Evolutionary conservation across 2,888 invertebrate species (phyloP).

Genomic region (Epirrhoe alternata): DNA sequence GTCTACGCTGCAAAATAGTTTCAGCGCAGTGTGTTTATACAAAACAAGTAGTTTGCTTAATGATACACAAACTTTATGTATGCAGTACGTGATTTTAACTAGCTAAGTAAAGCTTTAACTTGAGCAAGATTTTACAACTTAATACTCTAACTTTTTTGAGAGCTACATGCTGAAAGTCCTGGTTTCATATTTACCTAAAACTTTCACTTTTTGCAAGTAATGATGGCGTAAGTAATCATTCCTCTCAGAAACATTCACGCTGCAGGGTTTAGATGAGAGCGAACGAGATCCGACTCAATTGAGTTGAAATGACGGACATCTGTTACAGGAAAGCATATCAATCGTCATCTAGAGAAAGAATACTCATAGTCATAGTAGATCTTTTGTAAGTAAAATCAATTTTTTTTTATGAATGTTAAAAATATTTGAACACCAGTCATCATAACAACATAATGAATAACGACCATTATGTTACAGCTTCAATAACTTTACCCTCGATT

Average conservation of each 20-base stretch:
- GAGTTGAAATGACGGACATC: constrained; percentile 9
- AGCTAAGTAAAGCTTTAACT: constrained; percentile 33
- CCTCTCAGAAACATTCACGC: constrained; percentile 1
- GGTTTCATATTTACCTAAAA: constrained; percentile 2
- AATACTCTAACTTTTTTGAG: constrained; percentile 21
- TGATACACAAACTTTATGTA: constrained; percentile 33
- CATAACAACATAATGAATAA: background rate
- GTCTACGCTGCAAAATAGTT: constrained; percentile 21
- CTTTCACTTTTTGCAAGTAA: too few relatives aligned
- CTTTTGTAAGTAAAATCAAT: background rate
- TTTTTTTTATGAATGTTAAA: background rate
- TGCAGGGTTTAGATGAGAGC: background rate
- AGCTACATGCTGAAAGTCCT: constrained; percentile 27
- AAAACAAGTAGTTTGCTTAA: constrained; percentile 34
- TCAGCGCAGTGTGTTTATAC: constrained; percentile 21
- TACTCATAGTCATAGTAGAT: background rate
- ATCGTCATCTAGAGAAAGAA: constrained; percentile 2
- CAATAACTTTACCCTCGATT: background rate
- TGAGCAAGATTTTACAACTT: constrained; percentile 25
- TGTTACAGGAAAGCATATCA: constrained; percentile 7
- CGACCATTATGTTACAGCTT: background rate
- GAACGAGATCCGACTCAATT: constrained; percentile 7
- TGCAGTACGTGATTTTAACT: constrained; percentile 34
- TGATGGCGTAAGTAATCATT: constrained; percentile 7
- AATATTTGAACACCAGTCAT: background rate